These are phyloP conservation scores for Aurelia sp. DNA, from an alignment of 30 jellyfish, hydroid and myxozoan genomes.

Conservation along the genomic window DNA sequence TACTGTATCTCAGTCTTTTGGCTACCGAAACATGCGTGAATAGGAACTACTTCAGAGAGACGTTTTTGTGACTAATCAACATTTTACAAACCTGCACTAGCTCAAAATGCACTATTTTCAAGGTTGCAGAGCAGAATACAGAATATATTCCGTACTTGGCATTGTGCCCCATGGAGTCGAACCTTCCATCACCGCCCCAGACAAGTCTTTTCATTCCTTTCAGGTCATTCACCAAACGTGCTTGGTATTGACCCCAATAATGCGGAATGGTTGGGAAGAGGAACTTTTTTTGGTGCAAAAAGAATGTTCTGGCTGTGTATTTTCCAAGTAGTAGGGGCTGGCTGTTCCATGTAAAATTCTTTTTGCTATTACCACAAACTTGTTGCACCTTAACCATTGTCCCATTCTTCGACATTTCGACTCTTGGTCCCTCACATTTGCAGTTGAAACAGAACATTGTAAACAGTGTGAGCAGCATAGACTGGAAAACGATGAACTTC, in stretches of 20 bases:
- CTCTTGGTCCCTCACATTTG: conserved; percentile 12
- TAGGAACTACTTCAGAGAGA: background rate
- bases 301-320: conserved; percentile 31
- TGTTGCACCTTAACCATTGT: conserved; percentile 49
- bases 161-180: conserved; percentile 64
- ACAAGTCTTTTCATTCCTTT: background rate
- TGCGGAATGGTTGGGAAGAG: conserved; percentile 35
- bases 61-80: background rate
- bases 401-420: conserved; percentile 23
- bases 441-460: conserved; percentile 50
- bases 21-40: too few species aligned
- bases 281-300: conserved; percentile 42
- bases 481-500: conserved; percentile 44
- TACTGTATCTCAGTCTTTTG: too few species aligned
- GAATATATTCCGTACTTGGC: conserved; percentile 49
- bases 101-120: conserved; percentile 20
- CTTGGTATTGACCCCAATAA: conserved; percentile 25
- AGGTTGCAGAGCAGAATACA: conserved; percentile 13
- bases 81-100: conserved; percentile 27
- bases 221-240: background rate
- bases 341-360: conserved; percentile 31
- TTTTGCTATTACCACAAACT: conserved; percentile 7
- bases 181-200: conserved; percentile 72
- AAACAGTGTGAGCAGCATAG: conserved; percentile 38
- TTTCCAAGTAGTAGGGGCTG: conserved; percentile 32